phyloP scores from a whole-genome alignment of 2,113 vertebrate genomes.

The Puntigrus tetrazona region DNA sequence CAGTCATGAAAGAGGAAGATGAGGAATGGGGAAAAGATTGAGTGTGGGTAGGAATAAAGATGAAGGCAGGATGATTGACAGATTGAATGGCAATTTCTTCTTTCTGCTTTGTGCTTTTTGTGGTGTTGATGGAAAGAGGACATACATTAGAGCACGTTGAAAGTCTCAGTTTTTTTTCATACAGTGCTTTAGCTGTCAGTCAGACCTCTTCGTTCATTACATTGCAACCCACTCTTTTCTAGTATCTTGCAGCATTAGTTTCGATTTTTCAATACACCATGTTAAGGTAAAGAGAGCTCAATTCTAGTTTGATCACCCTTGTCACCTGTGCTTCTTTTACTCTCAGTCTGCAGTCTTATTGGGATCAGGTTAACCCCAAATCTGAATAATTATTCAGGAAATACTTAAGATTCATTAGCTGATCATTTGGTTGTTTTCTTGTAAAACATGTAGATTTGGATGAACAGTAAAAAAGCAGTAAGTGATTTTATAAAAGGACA shows the following conservation, averaged over 20 bases:
- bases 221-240: neutral
- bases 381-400: neutral
- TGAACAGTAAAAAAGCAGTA: neutral
- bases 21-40: neutral
- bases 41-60: neutral
- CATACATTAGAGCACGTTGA: neutral
- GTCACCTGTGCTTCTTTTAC: neutral
- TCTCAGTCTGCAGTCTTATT: neutral
- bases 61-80: constrained; percentile 14
- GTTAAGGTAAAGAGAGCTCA: neutral
- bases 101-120: neutral
- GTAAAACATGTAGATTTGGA: neutral
- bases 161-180: constrained; percentile 2
- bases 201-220: neutral
- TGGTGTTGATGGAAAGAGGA: neutral
- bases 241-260: neutral
- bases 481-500: neutral
- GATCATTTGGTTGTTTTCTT: neutral
- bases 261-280: neutral
- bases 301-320: neutral
- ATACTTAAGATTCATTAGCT: neutral
- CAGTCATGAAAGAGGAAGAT: neutral
- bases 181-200: neutral
- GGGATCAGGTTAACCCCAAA: neutral
- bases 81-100: constrained; percentile 3